phyloP scores from a whole-genome alignment of 2,888 invertebrate genomes.

The Drosophila nr. perissopoda region DNA sequence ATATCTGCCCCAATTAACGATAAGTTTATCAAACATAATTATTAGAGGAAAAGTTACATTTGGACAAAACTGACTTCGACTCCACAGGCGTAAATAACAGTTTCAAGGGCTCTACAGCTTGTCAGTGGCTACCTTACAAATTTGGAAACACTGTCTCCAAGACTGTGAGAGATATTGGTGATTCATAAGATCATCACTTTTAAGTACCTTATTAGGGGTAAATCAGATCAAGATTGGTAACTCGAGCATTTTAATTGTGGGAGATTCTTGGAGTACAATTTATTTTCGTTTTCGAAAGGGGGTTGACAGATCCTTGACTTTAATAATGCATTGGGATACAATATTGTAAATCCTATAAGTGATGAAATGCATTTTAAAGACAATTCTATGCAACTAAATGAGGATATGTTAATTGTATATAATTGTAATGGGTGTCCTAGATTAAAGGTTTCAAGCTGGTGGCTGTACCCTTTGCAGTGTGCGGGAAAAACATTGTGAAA shows the following conservation, averaged over 20 bases:
- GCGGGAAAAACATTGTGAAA: background rate
- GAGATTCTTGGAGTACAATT: background rate
- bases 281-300: background rate
- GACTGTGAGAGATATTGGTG: background rate
- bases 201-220: background rate
- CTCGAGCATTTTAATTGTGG: background rate
- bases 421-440: background rate
- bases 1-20: background rate
- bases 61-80: background rate
- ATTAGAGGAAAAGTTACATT: background rate
- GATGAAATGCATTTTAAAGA: background rate
- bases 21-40: background rate
- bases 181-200: no score
- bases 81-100: background rate
- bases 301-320: background rate
- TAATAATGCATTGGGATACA: background rate
- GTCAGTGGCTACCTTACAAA: background rate
- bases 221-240: background rate
- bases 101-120: background rate
- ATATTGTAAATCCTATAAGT: background rate
- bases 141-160: background rate
- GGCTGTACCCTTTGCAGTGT: background rate
- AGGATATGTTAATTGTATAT: background rate
- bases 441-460: background rate
- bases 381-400: background rate